phyloP scores from a whole-genome alignment of 2,113 vertebrate species.

The Siniperca knerii region DNA sequence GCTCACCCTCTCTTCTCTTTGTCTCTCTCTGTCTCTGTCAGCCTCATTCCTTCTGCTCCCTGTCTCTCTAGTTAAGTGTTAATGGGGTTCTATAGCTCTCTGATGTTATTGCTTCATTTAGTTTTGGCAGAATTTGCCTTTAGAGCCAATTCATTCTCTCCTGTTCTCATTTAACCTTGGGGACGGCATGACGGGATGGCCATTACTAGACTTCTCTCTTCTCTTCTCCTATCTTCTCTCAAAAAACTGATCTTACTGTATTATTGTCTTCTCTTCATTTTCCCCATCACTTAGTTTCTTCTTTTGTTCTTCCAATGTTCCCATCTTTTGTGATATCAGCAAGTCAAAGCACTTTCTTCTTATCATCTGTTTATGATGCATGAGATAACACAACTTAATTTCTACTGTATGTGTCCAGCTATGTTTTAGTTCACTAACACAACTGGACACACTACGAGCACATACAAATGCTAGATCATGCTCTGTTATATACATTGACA shows the following conservation, averaged over 20 bases:
- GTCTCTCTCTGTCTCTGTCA: conserved; percentile 24
- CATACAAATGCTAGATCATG: neutral
- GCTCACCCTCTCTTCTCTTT: conserved; percentile 13
- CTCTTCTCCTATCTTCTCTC: neutral
- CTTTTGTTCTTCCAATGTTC: neutral
- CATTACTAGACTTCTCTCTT: conserved; percentile 53
- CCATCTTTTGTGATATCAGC: conserved; percentile 5
- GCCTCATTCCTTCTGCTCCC: conserved; percentile 31
- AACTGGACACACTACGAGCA: neutral
- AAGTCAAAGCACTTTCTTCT: conserved; percentile 32
- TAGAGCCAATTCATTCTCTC: conserved; percentile 81
- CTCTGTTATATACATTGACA: conserved; percentile 14
- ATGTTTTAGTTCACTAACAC: neutral
- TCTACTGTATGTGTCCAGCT: neutral
- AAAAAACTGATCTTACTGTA: conserved; percentile 2
- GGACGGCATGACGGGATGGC: conserved; percentile 56
- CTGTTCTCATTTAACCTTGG: conserved; percentile 80
- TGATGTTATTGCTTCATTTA: conserved; percentile 84
- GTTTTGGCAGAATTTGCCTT: conserved; percentile 82
- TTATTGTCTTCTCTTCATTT: conserved; percentile 21
- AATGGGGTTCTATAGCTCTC: conserved; percentile 79
- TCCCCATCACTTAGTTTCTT: conserved; percentile 31
- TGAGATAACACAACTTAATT: neutral
- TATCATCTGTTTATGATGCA: conserved; percentile 33
- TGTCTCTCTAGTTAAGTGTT: conserved; percentile 74